Base-by-base conservation (phyloP, 2,888 invertebrate genomes). In the Keiferia lycopersicella region DNA sequence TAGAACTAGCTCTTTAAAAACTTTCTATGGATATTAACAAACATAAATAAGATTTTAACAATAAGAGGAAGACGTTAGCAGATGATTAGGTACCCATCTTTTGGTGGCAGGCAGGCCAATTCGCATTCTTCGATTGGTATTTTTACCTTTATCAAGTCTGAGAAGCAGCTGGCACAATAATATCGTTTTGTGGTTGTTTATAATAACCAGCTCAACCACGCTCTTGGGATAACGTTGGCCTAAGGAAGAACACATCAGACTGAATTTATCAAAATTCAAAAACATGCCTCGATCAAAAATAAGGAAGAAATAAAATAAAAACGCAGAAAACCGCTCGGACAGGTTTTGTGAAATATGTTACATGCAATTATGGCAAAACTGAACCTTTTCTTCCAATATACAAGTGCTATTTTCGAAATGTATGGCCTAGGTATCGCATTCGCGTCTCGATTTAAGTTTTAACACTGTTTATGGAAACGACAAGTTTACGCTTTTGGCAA, bases 401-500 rank as follows among this genome's bases (percentile, higher is more conserved):
- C 74, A 85, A 83, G 84, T 78, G 72, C 79, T 76, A 81, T 79
- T 84, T 82, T 86, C 72, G 78, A 73, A 76, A 73, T 72, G 76
- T 64, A 64, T 74, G 70, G 76, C 68, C 73, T 74, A 76, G 76
- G 76, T 75, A 70, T 70, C 74, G 70, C 77, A 71, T 74, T 78
- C 79, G 81, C 75, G 79, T 78, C 8, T 34, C 78, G 79, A 78
- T 81, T 76, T 8, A 71, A 80, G 83, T 83, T 85, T 88, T 87
- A 84, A 81, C 74, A 71, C 90, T 89, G 79, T 87, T 87, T 83
- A 88, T 84, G 91, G 91, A 83, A 84, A 86, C 78, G 79, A 81
- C 90, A 74, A 82, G 83, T 82, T 86, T 77, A 81, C 80, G 77
- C 81, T 88, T 91, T 91, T 88, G 91, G 87, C 86, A 88, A 87